These are phyloP conservation scores for Montipora capricornis DNA, from an alignment of 64 coral and sea anemone genomes.

Conservation along the genomic window DNA sequence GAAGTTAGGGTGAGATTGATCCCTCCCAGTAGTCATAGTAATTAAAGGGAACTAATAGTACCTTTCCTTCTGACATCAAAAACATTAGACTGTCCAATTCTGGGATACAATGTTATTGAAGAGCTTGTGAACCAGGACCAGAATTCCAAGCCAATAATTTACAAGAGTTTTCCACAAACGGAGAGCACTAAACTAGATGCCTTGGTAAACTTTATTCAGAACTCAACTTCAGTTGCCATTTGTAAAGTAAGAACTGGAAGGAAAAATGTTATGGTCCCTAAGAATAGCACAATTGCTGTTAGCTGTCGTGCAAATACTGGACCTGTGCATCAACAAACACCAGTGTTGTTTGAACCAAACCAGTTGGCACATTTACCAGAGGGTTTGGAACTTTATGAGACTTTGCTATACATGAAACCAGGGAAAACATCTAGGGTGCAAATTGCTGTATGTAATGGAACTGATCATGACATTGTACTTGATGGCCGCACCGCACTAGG, in stretches of 20 bases:
- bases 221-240: not conserved
- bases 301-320: not conserved
- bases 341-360: too few species aligned
- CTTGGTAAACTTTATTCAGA: slow-evolving; percentile 32
- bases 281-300: too few species aligned
- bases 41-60: not conserved
- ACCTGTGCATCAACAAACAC: too few species aligned
- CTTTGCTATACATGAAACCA: not conserved
- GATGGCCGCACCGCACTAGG: not conserved
- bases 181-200: not conserved
- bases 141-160: not conserved
- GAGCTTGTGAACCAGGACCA: slow-evolving; percentile 19
- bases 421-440: slow-evolving; percentile 24
- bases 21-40: not conserved
- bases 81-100: slow-evolving; percentile 32
- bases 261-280: not conserved
- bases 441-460: slow-evolving; percentile 37
- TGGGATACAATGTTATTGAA: slow-evolving; percentile 69
- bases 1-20: slow-evolving; percentile 22
- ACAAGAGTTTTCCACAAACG: slow-evolving; percentile 9
- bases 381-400: too few species aligned
- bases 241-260: slow-evolving; percentile 18
- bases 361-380: too few species aligned
- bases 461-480: slow-evolving; percentile 29
- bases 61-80: slow-evolving; percentile 54